Conservation (phyloP, 1,140 invertebrate genomes). For the Apis florea region DNA sequence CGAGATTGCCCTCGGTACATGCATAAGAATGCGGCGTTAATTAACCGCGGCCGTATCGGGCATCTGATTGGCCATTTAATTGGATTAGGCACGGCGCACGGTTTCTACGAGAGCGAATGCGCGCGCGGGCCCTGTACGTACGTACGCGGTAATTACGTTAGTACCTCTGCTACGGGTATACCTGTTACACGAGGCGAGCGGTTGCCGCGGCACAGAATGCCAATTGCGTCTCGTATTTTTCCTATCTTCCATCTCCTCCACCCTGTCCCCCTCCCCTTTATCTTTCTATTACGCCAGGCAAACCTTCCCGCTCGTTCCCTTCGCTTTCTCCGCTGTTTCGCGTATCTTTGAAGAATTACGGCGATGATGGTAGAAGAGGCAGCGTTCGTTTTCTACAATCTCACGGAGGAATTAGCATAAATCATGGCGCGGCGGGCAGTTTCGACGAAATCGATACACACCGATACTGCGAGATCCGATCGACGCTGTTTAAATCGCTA, state of each 20-base stretch:
- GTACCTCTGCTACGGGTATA: constrained; percentile 54
- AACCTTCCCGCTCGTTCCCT: background rate
- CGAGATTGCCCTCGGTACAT: constrained; percentile 64
- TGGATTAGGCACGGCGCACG: constrained; percentile 68
- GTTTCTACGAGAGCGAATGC: constrained; percentile 62
- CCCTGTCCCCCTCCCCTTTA: constrained; percentile 3
- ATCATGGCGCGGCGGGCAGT: constrained; percentile 32
- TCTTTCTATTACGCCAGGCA: background rate
- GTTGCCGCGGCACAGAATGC: constrained; percentile 65
- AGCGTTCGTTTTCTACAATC: constrained; percentile 55
- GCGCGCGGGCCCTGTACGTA: constrained; percentile 13
- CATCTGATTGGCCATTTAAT: constrained; percentile 75
- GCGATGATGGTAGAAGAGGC: too few species aligned
- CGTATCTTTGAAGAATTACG: too few species aligned
- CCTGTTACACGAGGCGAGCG: constrained; percentile 52
- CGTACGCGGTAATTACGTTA: constrained; percentile 60
- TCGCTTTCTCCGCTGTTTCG: too few species aligned
- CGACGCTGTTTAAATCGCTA: constrained; percentile 45
- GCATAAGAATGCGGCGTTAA: constrained; percentile 75
- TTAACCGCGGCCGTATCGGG: constrained; percentile 70
- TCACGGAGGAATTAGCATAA: constrained; percentile 45
- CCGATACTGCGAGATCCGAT: too few species aligned
- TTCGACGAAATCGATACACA: too few species aligned
- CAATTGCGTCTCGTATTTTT: constrained; percentile 59
- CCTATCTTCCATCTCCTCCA: constrained; percentile 18